A percentile compares a stretch with the other conserved stretches of the same genome.
These are phyloP conservation scores for Sceloporus undulatus DNA, from an alignment of 2,113 vertebrate genomes.

Conservation along the genomic window DNA sequence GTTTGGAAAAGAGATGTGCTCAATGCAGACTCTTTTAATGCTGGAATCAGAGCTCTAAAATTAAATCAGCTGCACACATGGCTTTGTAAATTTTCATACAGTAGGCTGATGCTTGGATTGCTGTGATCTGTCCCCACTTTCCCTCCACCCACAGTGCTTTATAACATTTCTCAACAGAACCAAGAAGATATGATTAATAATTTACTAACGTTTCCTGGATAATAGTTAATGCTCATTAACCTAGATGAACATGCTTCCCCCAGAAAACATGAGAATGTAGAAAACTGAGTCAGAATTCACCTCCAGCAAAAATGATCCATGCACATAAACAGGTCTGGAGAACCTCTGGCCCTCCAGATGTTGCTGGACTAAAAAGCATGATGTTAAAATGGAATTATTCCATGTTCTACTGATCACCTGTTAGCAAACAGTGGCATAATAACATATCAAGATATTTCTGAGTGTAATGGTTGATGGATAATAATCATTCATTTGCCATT, in stretches of 20 bases:
- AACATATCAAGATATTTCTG: neutral
- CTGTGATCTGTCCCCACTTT: neutral
- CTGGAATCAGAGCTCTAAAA: constrained; percentile 12
- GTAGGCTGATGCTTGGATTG: neutral
- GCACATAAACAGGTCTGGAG: neutral
- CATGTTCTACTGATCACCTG: neutral
- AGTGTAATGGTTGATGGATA: neutral
- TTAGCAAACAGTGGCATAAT: neutral
- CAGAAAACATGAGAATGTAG: neutral
- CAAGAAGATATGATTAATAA: constrained; percentile 14
- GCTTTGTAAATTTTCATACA: constrained; percentile 19
- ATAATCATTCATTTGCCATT: neutral
- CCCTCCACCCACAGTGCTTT: neutral
- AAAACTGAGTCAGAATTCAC: neutral
- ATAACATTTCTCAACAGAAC: neutral
- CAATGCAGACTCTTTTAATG: neutral
- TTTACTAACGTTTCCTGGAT: neutral
- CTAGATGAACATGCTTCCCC: neutral
- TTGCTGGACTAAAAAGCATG: neutral
- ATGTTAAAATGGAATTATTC: too few relatives aligned
- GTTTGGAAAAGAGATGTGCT: constrained; percentile 2
- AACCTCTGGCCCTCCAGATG: neutral
- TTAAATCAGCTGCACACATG: constrained; percentile 7
- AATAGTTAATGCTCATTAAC: constrained; percentile 8
- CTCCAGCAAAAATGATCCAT: neutral